Evolutionary conservation across 2,113 vertebrate genomes (phyloP).

Genomic region (Otus sunia): DNA sequence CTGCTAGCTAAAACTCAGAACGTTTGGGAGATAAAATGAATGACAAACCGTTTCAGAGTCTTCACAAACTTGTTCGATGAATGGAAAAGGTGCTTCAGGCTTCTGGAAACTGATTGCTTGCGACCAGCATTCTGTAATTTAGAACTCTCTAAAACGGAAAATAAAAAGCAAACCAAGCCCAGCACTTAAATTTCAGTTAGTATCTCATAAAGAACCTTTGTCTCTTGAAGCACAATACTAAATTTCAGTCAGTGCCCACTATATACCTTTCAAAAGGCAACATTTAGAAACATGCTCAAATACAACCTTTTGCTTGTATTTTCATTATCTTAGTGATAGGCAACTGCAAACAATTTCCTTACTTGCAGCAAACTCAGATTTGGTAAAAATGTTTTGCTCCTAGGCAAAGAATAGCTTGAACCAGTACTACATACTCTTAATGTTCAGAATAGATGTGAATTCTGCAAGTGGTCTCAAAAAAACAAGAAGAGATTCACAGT

Average conservation of each 20-base stretch:
- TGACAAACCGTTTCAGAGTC: slow-evolving; percentile 90
- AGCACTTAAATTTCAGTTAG: background rate
- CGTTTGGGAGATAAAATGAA: background rate
- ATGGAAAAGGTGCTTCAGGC: slow-evolving; percentile 96
- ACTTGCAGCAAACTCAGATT: background rate
- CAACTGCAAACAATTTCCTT: background rate
- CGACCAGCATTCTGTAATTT: slow-evolving; percentile 91
- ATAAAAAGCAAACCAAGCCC: background rate
- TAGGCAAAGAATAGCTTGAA: background rate
- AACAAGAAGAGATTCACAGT: background rate
- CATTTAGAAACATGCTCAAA: background rate
- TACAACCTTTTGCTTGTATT: background rate
- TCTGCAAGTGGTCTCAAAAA: background rate
- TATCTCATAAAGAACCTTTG: background rate
- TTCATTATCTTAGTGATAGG: background rate
- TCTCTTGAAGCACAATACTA: background rate
- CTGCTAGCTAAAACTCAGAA: background rate
- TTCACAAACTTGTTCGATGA: slow-evolving; percentile 98
- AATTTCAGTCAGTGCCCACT: background rate
- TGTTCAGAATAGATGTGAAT: background rate
- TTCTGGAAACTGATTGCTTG: slow-evolving; percentile 95
- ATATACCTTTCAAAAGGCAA: background rate
- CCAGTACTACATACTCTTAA: background rate
- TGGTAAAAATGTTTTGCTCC: background rate
- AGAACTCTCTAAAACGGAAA: slow-evolving; percentile 79